These are phyloP conservation scores for Grallaria varia DNA, from an alignment of 2,113 vertebrate genomes.

Conservation along the genomic window DNA sequence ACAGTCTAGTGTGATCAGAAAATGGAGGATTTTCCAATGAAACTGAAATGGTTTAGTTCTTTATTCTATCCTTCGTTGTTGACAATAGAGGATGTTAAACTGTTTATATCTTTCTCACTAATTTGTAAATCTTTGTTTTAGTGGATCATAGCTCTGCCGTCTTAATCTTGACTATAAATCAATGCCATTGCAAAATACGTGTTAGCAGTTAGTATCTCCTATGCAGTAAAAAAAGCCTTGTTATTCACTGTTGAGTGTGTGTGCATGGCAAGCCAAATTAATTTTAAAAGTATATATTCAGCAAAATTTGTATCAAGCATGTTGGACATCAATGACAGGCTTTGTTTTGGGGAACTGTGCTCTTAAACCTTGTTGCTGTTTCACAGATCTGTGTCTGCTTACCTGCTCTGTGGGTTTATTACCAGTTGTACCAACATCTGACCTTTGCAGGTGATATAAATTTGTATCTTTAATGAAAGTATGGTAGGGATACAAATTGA, in stretches of 20 bases:
- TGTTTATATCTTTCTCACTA: background rate
- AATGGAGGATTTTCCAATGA: background rate
- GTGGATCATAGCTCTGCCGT: background rate
- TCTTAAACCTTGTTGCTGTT: background rate
- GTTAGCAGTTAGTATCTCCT: background rate
- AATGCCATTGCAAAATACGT: background rate
- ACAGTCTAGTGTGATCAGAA: background rate
- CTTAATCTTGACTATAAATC: background rate
- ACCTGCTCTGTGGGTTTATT: background rate
- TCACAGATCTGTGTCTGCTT: background rate
- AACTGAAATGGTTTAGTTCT: background rate
- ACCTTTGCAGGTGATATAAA: background rate
- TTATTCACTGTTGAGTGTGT: background rate
- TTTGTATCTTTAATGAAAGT: background rate
- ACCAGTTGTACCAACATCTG: background rate
- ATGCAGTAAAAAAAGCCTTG: background rate
- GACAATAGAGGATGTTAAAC: background rate
- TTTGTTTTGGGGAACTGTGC: background rate
- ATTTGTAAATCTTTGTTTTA: background rate
- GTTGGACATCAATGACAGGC: background rate
- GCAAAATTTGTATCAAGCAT: background rate
- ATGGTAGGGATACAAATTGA: background rate
- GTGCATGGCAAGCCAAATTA: background rate
- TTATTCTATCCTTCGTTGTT: background rate
- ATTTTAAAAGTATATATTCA: background rate